These are phyloP conservation scores for Riparia riparia DNA, from an alignment of 2,113 vertebrate genomes.

Conservation along the genomic window DNA sequence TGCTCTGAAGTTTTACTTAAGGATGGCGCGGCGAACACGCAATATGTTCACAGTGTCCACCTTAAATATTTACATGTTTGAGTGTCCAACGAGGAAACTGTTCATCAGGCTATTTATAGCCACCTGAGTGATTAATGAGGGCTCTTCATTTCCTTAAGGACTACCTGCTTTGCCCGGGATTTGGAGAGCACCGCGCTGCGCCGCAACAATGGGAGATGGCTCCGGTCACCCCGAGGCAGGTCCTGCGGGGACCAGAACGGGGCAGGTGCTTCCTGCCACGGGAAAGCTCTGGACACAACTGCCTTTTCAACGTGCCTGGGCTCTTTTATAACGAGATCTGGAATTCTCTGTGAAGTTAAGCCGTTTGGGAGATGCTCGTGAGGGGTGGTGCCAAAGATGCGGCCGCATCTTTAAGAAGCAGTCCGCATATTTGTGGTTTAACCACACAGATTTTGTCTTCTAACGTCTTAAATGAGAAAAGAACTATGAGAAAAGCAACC, in stretches of 20 bases:
- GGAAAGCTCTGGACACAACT: not conserved
- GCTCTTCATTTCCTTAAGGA: slow-evolving; percentile 18
- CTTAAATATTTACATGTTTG: not conserved
- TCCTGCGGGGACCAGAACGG: not conserved
- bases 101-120: slow-evolving; percentile 5
- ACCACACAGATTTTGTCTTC: not conserved
- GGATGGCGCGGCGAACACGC: not conserved
- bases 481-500: not conserved
- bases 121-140: not conserved
- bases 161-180: not conserved
- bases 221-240: not conserved
- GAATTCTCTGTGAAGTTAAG: not conserved
- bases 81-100: not conserved
- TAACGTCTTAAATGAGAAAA: not conserved
- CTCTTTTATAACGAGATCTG: not conserved
- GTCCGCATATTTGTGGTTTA: not conserved
- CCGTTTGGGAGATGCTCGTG: not conserved
- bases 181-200: not conserved
- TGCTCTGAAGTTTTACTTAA: not conserved
- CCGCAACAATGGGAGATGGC: not conserved
- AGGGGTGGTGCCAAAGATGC: not conserved
- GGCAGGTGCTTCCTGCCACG: not conserved
- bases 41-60: not conserved
- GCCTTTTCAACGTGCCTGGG: not conserved
- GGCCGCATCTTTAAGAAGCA: not conserved